Percentiles rank a stretch among this genome's conserved stretches.
Conservation (phyloP, 2,888 invertebrate species). For the Eudemis profundana region DNA sequence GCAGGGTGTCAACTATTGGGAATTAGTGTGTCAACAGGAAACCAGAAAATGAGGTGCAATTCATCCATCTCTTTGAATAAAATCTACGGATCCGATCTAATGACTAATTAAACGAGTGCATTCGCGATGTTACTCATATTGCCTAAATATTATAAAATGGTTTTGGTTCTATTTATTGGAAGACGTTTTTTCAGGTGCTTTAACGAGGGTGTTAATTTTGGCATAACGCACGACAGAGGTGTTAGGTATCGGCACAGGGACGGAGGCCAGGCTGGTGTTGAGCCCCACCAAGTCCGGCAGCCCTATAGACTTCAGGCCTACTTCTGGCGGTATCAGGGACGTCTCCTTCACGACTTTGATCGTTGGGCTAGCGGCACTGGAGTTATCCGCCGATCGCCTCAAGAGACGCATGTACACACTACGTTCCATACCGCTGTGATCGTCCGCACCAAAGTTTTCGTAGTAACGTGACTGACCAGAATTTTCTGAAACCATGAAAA, state of each 20-base stretch:
- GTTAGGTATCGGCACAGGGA: constrained; percentile 77
- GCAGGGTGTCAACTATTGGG: no score
- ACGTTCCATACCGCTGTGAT: not conserved
- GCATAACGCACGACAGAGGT: constrained; percentile 74
- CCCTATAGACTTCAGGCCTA: constrained; percentile 66
- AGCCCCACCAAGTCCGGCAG: constrained; percentile 68
- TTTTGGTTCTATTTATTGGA: no score
- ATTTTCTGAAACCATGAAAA: constrained; percentile 14
- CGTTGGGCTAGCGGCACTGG: constrained; percentile 46
- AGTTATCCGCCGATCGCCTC: constrained; percentile 50
- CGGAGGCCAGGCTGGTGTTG: constrained; percentile 68
- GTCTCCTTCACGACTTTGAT: constrained; percentile 63
- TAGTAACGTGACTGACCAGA: not conserved
- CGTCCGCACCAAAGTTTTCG: not conserved
- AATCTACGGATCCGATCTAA: no score
- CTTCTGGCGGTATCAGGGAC: constrained; percentile 64
- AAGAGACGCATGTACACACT: constrained; percentile 5
- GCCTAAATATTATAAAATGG: no score
- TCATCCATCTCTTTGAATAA: no score
- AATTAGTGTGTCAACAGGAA: no score
- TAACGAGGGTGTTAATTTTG: constrained; percentile 68
- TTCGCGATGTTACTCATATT: no score
- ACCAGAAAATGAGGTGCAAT: no score
- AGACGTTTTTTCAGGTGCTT: not conserved
- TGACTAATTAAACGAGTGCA: no score